phyloP scores from a whole-genome alignment of 2,888 invertebrate species.

The Drosophila koepferae region DNA sequence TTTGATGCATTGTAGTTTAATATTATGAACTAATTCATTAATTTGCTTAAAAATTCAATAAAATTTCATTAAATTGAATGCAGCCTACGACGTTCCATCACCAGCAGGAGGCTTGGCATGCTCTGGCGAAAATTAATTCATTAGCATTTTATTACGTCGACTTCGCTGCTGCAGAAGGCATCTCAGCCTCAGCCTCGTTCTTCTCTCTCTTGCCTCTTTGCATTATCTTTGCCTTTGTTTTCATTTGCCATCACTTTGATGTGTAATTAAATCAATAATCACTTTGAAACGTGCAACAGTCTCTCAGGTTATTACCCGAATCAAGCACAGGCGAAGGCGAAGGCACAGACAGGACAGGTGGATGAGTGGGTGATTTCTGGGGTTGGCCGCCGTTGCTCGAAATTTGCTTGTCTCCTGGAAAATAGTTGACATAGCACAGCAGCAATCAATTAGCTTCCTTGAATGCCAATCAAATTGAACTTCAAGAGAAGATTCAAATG shows the following conservation, averaged over 20 bases:
- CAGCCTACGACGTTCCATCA: constrained; percentile 18
- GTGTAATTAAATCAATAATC: constrained; percentile 80
- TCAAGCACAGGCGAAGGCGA: constrained; percentile 17
- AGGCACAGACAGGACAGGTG: background rate
- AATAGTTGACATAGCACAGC: constrained; percentile 13
- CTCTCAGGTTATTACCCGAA: constrained; percentile 55
- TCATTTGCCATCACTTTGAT: constrained; percentile 64
- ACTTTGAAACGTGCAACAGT: constrained; percentile 45
- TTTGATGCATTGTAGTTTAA: constrained; percentile 12
- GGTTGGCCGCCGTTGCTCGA: too few relatives aligned
- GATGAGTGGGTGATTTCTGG: background rate
- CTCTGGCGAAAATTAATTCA: constrained; percentile 74
- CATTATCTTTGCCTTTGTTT: constrained; percentile 31
- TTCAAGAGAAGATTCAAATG: too few relatives aligned
- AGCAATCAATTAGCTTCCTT: background rate
- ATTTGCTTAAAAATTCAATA: constrained; percentile 8
- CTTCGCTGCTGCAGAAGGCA: constrained; percentile 23
- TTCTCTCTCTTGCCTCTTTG: too few relatives aligned
- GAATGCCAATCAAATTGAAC: too few relatives aligned
- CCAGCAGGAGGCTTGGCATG: too few relatives aligned
- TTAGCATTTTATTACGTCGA: constrained; percentile 75
- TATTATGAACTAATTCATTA: constrained; percentile 60
- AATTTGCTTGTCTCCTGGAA: too few relatives aligned
- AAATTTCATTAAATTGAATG: constrained; percentile 55
- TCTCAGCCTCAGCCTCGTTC: background rate